These are phyloP conservation scores for Heliothis subflexa DNA, from an alignment of 1,140 invertebrate genomes.

Conservation along the genomic window DNA sequence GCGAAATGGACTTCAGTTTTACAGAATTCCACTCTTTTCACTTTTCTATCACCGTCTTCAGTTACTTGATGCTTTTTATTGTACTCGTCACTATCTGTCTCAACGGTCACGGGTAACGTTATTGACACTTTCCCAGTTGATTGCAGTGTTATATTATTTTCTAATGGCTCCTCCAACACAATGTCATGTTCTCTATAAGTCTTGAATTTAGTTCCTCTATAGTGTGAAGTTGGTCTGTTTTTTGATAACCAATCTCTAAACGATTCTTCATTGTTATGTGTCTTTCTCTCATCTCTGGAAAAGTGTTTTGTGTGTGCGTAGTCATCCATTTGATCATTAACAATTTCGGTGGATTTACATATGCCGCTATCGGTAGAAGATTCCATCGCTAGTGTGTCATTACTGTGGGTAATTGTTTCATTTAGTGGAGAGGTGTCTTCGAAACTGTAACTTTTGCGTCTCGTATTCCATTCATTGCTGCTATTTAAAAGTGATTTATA, in stretches of 20 bases:
- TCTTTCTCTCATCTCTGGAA: conserved; percentile 54
- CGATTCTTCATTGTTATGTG: conserved; percentile 64
- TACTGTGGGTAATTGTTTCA: conserved; percentile 76
- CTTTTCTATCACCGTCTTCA: conserved; percentile 82
- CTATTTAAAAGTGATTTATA: conserved; percentile 80
- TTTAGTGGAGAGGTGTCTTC: conserved; percentile 87
- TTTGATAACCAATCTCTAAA: conserved; percentile 81
- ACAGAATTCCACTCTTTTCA: conserved; percentile 93
- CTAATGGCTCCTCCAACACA: conserved; percentile 59
- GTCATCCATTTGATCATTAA: conserved; percentile 74
- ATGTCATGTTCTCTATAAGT: conserved; percentile 57
- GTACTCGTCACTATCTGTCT: conserved; percentile 61
- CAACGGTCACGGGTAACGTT: conserved; percentile 79
- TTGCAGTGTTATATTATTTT: conserved; percentile 73
- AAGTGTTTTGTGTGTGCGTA: conserved; percentile 50
- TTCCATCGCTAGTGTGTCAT: conserved; percentile 86
- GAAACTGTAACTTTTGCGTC: conserved; percentile 91
- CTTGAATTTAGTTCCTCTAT: conserved; percentile 58
- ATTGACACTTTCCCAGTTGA: conserved; percentile 78
- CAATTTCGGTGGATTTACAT: conserved; percentile 89
- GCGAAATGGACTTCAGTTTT: conserved; percentile 95
- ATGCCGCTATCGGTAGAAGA: conserved; percentile 91
- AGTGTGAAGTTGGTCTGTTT: conserved; percentile 68
- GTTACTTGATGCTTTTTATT: conserved; percentile 53
- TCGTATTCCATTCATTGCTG: conserved; percentile 89